Evolutionary conservation across 2,113 vertebrate species (phyloP).

Genomic region (Parotia lawesii): DNA sequence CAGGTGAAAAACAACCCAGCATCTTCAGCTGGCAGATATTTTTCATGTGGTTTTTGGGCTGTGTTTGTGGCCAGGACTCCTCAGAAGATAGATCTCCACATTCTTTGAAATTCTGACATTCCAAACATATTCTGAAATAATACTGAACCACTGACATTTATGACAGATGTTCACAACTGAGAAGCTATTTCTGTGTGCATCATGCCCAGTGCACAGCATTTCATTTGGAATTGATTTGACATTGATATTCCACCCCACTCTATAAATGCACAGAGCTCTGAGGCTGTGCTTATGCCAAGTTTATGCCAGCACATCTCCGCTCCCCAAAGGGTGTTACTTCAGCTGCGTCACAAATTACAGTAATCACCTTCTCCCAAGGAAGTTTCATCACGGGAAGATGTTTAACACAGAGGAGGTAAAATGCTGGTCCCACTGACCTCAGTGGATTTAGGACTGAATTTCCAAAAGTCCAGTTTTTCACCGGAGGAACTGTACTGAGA

Average conservation of each 20-base stretch:
- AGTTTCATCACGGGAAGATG: background rate
- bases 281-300: background rate
- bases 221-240: background rate
- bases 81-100: background rate
- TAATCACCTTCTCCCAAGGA: background rate
- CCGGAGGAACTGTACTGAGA: background rate
- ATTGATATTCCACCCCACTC: background rate
- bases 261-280: background rate
- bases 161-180: background rate
- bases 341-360: background rate
- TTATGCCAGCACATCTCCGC: background rate
- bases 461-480: background rate
- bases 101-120: background rate
- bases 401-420: background rate
- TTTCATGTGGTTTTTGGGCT: background rate
- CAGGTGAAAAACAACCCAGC: background rate
- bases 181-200: constrained; percentile 7
- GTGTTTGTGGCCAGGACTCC: background rate
- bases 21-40: background rate
- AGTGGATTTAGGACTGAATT: background rate
- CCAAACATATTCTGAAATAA: background rate
- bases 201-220: background rate
- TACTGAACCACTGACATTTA: background rate
- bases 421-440: background rate
- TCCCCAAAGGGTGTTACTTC: background rate